Conservation (phyloP, 23 tunicate genomes). For the Styela clava region DNA sequence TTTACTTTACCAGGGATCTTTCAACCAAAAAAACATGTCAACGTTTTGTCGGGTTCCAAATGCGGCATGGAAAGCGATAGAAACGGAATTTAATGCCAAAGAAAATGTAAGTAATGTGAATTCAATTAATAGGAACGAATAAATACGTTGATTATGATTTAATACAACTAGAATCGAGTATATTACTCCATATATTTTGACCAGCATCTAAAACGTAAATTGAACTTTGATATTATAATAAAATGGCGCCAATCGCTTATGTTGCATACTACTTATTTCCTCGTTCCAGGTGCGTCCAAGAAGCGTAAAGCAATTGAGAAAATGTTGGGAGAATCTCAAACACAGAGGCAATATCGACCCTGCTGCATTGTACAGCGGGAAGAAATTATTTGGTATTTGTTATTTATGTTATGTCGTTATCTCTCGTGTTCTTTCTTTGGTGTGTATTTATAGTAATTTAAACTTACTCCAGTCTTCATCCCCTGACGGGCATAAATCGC, state of each 20-base stretch:
- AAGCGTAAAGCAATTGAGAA: constrained; percentile 11
- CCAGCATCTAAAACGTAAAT: too few species aligned
- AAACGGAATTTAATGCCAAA: constrained; percentile 12
- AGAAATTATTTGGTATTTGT: constrained; percentile 3
- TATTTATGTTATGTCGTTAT: too few species aligned
- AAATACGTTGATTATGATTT: too few species aligned
- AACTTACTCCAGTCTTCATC: too few species aligned
- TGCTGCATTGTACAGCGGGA: constrained; percentile 22
- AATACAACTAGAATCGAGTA: too few species aligned
- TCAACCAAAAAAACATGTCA: constrained; percentile 9
- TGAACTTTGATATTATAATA: too few species aligned
- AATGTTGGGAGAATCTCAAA: constrained; percentile 27
- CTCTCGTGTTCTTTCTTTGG: background rate
- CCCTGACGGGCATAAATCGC: too few species aligned
- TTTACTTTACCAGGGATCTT: background rate
- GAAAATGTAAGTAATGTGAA: constrained; percentile 20
- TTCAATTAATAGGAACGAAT: too few species aligned
- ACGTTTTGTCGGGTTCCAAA: constrained; percentile 18
- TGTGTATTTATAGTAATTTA: background rate
- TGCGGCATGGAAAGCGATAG: constrained; percentile 21
- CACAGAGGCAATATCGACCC: constrained; percentile 25
- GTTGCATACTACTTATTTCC: too few species aligned
- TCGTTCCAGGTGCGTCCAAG: constrained; percentile 1
- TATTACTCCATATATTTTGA: too few species aligned
- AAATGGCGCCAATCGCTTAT: too few species aligned